These are phyloP conservation scores for Lasioglossum figueresi DNA, from an alignment of 2,888 invertebrate species.

Conservation along the genomic window DNA sequence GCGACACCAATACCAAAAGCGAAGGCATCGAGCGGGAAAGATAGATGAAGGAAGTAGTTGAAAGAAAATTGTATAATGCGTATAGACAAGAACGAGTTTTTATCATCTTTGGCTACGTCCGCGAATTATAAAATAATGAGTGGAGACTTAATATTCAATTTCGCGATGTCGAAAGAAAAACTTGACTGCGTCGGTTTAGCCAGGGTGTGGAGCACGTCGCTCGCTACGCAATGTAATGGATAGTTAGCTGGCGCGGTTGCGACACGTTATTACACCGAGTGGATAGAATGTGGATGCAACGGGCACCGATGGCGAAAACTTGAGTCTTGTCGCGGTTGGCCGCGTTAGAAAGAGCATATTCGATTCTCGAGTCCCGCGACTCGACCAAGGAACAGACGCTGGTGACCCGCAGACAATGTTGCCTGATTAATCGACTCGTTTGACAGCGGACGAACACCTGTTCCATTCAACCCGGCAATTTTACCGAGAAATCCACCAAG, in stretches of 20 bases:
- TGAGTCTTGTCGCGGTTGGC: constrained; percentile 12
- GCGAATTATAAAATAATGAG: not conserved
- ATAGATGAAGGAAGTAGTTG: not conserved
- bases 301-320: constrained; percentile 33
- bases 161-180: constrained; percentile 12
- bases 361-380: not conserved
- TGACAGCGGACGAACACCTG: constrained; percentile 10
- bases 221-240: constrained; percentile 61
- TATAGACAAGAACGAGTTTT: not conserved
- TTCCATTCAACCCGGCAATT: not conserved
- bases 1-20: not conserved
- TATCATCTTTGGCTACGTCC: not conserved
- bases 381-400: not conserved
- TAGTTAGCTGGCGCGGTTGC: constrained; percentile 60
- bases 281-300: constrained; percentile 53
- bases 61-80: not conserved
- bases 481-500: not conserved
- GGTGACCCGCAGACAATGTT: constrained; percentile 22
- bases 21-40: not conserved
- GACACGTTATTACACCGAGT: constrained; percentile 63
- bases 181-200: constrained; percentile 3
- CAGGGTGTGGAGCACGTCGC: constrained; percentile 38
- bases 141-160: not conserved
- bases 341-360: constrained; percentile 6
- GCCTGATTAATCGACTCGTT: constrained; percentile 5